phyloP scores from a whole-genome alignment of 2,113 vertebrate species.

The Melanocharis versteri region DNA sequence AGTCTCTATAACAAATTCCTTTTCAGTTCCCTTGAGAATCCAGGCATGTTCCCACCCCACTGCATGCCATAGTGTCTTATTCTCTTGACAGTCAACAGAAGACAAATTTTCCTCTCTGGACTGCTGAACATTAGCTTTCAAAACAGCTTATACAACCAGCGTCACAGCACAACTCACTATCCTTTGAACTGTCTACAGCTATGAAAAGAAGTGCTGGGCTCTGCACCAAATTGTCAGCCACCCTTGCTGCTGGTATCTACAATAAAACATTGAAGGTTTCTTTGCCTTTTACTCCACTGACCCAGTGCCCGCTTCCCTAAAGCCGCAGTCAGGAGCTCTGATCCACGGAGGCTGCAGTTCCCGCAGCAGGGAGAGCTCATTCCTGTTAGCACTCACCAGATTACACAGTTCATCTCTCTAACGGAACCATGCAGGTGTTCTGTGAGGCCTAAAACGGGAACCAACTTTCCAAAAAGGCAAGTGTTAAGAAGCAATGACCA shows the following conservation, averaged over 20 bases:
- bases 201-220: constrained; percentile 1
- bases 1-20: neutral
- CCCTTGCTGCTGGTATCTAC: neutral
- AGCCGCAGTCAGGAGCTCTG: neutral
- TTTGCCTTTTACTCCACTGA: neutral
- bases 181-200: neutral
- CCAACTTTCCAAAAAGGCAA: neutral
- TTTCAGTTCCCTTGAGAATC: neutral
- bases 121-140: neutral
- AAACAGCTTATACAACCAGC: neutral
- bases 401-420: neutral
- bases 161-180: neutral
- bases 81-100: neutral
- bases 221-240: neutral
- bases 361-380: neutral
- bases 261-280: neutral
- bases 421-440: neutral
- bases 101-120: neutral
- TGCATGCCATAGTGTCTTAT: neutral
- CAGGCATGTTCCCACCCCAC: neutral
- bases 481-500: neutral
- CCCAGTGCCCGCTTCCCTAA: neutral
- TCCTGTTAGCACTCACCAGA: neutral
- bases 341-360: neutral
- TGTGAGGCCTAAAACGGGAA: neutral